Conservation (phyloP, 1,140 invertebrate genomes). For the Drosophila rhopaloa region DNA sequence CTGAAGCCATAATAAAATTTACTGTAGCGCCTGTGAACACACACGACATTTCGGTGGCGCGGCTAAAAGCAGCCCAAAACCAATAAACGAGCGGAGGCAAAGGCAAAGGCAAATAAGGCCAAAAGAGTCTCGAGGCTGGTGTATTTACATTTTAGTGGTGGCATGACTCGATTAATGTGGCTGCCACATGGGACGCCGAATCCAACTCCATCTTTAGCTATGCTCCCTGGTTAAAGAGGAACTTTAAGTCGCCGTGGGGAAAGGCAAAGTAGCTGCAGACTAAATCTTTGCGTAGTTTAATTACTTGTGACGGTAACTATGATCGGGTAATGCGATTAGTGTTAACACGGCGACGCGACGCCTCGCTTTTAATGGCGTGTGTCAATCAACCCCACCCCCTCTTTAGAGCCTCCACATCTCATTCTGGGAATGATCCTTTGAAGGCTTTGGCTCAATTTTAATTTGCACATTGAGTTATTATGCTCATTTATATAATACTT, state of each 20-base stretch:
- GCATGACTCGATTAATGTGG: conserved; percentile 57
- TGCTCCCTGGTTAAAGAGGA: conserved; percentile 7
- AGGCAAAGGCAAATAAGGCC: conserved; percentile 2
- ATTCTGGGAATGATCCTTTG: conserved; percentile 23
- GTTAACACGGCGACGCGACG: conserved; percentile 18
- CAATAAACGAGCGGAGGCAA: conserved; percentile 27
- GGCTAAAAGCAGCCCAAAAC: conserved; percentile 44
- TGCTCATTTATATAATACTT: conserved; percentile 68
- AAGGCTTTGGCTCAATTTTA: conserved; percentile 67
- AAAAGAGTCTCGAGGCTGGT: conserved; percentile 17
- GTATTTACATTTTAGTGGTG: conserved; percentile 48
- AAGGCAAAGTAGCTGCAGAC: conserved; percentile 12
- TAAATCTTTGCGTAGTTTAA: conserved; percentile 57
- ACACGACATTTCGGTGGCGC: conserved; percentile 8
- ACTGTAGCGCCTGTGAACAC: conserved; percentile 31
- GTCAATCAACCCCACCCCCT: conserved; percentile 19
- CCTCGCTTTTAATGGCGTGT: conserved; percentile 30
- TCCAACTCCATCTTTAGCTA: background rate
- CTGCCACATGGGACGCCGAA: conserved; percentile 23
- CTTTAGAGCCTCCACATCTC: background rate
- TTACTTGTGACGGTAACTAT: conserved; percentile 65
- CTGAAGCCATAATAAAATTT: conserved; percentile 67
- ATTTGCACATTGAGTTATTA: conserved; percentile 74
- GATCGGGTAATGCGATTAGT: conserved; percentile 73
- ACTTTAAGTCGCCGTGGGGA: conserved; percentile 15